Evolutionary conservation across 1,140 invertebrate genomes (phyloP).

Genomic region (Geopemphigus sp.): DNA sequence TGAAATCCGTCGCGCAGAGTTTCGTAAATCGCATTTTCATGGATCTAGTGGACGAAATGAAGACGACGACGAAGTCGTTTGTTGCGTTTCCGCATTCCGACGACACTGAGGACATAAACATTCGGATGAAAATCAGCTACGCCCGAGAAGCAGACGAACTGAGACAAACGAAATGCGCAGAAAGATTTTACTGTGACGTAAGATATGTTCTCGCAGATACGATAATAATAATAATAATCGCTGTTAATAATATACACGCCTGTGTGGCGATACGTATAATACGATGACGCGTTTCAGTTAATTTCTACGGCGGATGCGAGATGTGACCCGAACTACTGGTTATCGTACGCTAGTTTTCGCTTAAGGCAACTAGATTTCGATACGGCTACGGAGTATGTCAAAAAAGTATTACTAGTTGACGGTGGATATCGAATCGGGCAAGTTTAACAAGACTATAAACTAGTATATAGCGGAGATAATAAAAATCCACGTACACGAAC

Average conservation of each 20-base stretch:
- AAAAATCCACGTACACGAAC: background rate
- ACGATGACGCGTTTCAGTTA: slow-evolving; percentile 31
- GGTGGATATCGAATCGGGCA: slow-evolving; percentile 33
- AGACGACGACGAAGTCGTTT: background rate
- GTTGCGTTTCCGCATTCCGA: slow-evolving; percentile 15
- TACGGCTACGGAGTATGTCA: slow-evolving; percentile 47
- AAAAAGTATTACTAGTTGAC: slow-evolving; percentile 46
- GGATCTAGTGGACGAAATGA: slow-evolving; percentile 8
- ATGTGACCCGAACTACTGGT: slow-evolving; percentile 47
- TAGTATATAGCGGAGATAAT: slow-evolving; percentile 29
- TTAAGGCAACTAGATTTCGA: slow-evolving; percentile 42
- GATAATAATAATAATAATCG: slow-evolving; percentile 10
- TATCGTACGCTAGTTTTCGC: slow-evolving; percentile 44
- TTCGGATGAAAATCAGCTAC: background rate
- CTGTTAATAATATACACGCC: background rate
- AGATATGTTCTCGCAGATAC: background rate
- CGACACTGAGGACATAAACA: background rate
- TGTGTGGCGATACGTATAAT: no score
- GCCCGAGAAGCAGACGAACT: slow-evolving; percentile 30
- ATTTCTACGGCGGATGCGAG: slow-evolving; percentile 16
- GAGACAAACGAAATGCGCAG: slow-evolving; percentile 14
- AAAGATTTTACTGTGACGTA: slow-evolving; percentile 19
- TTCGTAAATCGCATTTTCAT: slow-evolving; percentile 34
- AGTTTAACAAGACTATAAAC: slow-evolving; percentile 35
- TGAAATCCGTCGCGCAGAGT: background rate